Percentiles rank a stretch among this genome's conserved stretches.
Evolutionary conservation across 2,888 invertebrate species (phyloP).

Genomic region (Coremacera marginata): DNA sequence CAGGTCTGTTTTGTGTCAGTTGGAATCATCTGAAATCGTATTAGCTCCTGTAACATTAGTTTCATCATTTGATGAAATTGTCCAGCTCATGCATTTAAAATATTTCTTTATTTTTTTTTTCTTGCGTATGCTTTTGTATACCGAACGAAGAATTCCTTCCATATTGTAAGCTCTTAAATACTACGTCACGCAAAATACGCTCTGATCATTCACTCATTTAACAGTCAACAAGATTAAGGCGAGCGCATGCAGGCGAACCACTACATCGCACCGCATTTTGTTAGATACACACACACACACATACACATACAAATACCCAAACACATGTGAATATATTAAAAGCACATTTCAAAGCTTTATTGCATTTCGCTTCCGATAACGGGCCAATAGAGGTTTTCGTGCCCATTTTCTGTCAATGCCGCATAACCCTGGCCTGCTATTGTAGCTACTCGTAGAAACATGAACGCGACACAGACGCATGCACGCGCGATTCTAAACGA

Average conservation of each 20-base stretch:
- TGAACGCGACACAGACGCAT: slow-evolving; percentile 40
- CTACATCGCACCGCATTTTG: background rate
- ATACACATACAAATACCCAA: slow-evolving; percentile 17
- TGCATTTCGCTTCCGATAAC: slow-evolving; percentile 62
- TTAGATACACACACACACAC: slow-evolving; percentile 1
- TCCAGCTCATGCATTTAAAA: too few relatives aligned
- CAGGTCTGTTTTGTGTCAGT: too few relatives aligned
- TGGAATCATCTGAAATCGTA: too few relatives aligned
- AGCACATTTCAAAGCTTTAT: slow-evolving; percentile 53
- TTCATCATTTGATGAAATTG: too few relatives aligned
- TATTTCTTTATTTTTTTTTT: background rate
- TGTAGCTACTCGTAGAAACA: slow-evolving; percentile 58
- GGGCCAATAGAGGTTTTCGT: slow-evolving; percentile 59
- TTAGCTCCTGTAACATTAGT: too few relatives aligned
- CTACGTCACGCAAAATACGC: slow-evolving; percentile 12
- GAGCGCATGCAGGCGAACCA: background rate
- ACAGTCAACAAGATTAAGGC: background rate
- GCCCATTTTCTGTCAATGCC: slow-evolving; percentile 64
- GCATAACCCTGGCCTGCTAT: slow-evolving; percentile 68
- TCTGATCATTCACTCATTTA: background rate
- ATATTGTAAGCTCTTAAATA: background rate
- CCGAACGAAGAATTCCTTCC: background rate
- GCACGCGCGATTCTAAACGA: slow-evolving; percentile 35
- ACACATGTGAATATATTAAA: slow-evolving; percentile 18
- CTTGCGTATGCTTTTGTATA: background rate